Conservation (phyloP, 2,888 invertebrate genomes). For the Tubulanus polymorphus region DNA sequence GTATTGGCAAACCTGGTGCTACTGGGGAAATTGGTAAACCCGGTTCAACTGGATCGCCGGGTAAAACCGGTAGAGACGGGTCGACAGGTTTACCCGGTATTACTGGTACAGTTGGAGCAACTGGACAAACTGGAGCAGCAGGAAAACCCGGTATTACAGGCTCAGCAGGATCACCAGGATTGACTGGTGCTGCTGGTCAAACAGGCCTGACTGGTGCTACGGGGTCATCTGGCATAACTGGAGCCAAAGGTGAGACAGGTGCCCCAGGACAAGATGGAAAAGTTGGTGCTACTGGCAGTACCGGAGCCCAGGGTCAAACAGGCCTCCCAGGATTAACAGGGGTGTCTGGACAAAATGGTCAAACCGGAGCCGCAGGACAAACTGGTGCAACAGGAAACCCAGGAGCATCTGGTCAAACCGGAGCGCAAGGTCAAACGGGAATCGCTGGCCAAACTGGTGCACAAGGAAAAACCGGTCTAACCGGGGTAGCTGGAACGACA, state of each 20-base stretch:
- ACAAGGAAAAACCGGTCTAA: constrained; percentile 3
- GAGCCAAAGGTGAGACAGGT: constrained; percentile 12
- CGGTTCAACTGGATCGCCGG: neutral
- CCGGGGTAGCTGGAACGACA: constrained; percentile 4
- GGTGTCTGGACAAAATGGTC: constrained; percentile 7
- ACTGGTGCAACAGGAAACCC: constrained; percentile 5
- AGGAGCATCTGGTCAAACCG: neutral
- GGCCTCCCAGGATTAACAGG: constrained; percentile 7
- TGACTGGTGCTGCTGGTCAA: constrained; percentile 13
- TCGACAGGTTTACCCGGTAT: constrained; percentile 13
- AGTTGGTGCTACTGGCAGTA: neutral
- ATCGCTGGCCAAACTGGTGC: constrained; percentile 7
- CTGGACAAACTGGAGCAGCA: constrained; percentile 15
- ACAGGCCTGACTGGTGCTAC: constrained; percentile 14
- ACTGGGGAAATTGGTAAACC: constrained; percentile 6
- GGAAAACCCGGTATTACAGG: constrained; percentile 19
- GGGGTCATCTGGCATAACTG: constrained; percentile 6
- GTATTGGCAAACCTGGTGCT: neutral
- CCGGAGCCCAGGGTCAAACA: neutral
- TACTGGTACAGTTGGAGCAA: constrained; percentile 11
- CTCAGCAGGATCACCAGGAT: constrained; percentile 11
- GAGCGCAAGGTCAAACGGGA: neutral
- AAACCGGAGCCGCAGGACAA: constrained; percentile 10
- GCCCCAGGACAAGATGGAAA: constrained; percentile 9
- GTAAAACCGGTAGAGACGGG: constrained; percentile 3